Evolutionary conservation across 1,140 invertebrate genomes (phyloP), one percentile per base, ranked within the genome.

Genomic region (Zophobas atratus): DNA sequence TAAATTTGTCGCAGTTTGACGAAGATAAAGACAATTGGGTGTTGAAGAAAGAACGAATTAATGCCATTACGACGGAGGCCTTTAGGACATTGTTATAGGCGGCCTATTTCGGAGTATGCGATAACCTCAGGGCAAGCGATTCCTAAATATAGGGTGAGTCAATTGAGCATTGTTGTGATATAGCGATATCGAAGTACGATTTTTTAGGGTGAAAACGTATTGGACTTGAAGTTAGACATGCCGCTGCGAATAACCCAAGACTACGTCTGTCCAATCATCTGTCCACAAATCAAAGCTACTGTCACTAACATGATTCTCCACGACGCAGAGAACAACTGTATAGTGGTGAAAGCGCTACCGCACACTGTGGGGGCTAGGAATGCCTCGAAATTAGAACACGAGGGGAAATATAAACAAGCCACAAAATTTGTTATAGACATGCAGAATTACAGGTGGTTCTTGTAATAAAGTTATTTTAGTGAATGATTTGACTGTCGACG

Each of bases 1-100:
- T 94, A 81, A 92, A 87, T 81, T 91, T 92, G 82, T 93, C 92
- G 82, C 89, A 92, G 35, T 98, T 94, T 87, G 95, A 98, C 86
- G 97, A 99, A 82, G 94, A 96, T 83, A 90, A 94, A 77, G 96
- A 98, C 84, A 89, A 92, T 53, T 99, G 97, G 97, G 89, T 85
- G 0, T 71, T 86, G 38, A 86, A 84, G 60, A 85, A 85, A 73
- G 85, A 86, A 63, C 80, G 79, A 53, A 77, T 77, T 6, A 75
- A 80, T n/a, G 79, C 86, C 5, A 79, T 81, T 46, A 81, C 82
- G 1, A 71, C 70, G 0, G 82, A 75, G 85, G 57, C 85, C 85
- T 6, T 75, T 85, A 0, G 84, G 84, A 8, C 85, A 85, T 63
- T 84, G 84, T 72, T 86, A 85, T 63, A 79, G 84, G 55, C 67